These are phyloP conservation scores for Elymnias hypermnestra DNA, from an alignment of 1,140 invertebrate genomes.

Conservation along the genomic window DNA sequence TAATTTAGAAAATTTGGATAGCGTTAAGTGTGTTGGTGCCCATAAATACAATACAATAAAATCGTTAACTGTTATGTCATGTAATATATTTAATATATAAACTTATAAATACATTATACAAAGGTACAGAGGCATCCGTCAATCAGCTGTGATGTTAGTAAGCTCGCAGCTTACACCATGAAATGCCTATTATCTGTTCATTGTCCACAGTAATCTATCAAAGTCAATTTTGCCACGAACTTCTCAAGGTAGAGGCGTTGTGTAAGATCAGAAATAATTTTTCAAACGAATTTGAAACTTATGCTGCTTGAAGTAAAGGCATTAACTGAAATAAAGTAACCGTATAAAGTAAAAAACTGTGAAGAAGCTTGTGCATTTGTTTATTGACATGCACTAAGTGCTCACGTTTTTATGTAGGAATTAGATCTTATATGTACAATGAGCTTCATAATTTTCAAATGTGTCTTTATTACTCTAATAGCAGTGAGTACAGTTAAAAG, in stretches of 20 bases:
- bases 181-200: slow-evolving; percentile 30
- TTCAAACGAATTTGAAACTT: slow-evolving; percentile 18
- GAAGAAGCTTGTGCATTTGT: slow-evolving; percentile 31
- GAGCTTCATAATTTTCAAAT: slow-evolving; percentile 16
- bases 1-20: too few species aligned
- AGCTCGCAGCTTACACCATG: slow-evolving; percentile 27
- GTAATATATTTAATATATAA: too few species aligned
- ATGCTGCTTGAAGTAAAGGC: slow-evolving; percentile 5
- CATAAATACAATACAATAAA: too few species aligned
- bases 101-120: too few species aligned
- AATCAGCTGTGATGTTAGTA: slow-evolving; percentile 12
- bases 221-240: slow-evolving; percentile 37
- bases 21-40: too few species aligned
- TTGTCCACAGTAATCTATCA: slow-evolving; percentile 36
- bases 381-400: slow-evolving; percentile 24
- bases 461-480: slow-evolving; percentile 17
- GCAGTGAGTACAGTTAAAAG: slow-evolving; percentile 19
- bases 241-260: slow-evolving; percentile 35
- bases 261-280: slow-evolving; percentile 16
- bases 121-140: not conserved
- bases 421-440: slow-evolving; percentile 16
- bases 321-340: slow-evolving; percentile 6
- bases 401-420: slow-evolving; percentile 27
- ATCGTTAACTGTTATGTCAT: too few species aligned
- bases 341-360: slow-evolving; percentile 13